Percentiles rank a stretch among this genome's conserved stretches.
phyloP scores from a whole-genome alignment of 2,797 vertebrate species.

The Apodemus agrarius region DNA sequence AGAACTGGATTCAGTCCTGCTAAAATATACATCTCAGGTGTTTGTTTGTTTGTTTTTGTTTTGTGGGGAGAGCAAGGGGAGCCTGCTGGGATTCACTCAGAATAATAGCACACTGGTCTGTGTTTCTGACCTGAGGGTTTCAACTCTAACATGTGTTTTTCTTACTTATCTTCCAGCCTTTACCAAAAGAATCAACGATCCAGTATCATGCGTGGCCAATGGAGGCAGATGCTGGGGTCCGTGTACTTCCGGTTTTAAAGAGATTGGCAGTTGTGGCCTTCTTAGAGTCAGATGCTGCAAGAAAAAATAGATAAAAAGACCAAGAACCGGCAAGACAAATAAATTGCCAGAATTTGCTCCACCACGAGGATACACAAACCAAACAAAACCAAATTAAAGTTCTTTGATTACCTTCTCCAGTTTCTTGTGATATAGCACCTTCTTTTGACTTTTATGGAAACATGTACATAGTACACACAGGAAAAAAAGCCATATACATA shows the following conservation, averaged over 20 bases:
- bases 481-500: neutral
- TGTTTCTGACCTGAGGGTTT: neutral
- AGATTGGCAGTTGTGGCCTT: fast-evolving
- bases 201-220: fast-evolving
- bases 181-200: fast-evolving
- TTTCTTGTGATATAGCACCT: neutral
- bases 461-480: neutral
- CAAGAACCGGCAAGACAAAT: neutral
- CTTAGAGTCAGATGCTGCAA: fast-evolving
- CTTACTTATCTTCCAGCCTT: neutral
- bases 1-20: fast-evolving
- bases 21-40: fast-evolving
- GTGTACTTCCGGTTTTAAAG: fast-evolving
- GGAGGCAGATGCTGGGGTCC: fast-evolving
- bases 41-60: no score
- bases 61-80: no score
- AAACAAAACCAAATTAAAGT: neutral
- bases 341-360: neutral
- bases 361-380: fast-evolving
- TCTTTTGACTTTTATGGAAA: neutral
- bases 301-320: neutral
- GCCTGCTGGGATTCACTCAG: fast-evolving
- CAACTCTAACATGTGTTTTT: neutral
- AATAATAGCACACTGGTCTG: fast-evolving
- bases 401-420: neutral